Conservation (phyloP, 2,113 vertebrate genomes). For the Corvus hawaiiensis region DNA sequence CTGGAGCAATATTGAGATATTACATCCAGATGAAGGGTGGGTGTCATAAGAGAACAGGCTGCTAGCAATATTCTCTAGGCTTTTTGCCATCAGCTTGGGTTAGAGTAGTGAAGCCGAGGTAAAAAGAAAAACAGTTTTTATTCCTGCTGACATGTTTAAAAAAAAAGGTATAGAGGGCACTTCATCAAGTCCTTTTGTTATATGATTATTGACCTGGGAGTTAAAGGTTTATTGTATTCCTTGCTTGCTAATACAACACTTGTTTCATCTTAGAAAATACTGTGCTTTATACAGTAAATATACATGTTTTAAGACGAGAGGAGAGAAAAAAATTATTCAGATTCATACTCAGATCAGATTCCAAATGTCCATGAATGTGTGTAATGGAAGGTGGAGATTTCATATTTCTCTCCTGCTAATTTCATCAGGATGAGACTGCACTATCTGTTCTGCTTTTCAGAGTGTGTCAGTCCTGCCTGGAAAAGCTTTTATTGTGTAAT, state of each 20-base stretch:
- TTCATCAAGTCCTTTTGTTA: not conserved
- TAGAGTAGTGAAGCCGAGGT: slow-evolving; percentile 38
- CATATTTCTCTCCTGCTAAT: slow-evolving; percentile 60
- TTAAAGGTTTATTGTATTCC: slow-evolving; percentile 61
- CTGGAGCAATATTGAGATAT: slow-evolving; percentile 72
- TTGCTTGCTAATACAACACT: slow-evolving; percentile 57
- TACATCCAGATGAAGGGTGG: slow-evolving; percentile 72
- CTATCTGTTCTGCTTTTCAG: slow-evolving; percentile 56
- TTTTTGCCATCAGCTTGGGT: slow-evolving; percentile 65
- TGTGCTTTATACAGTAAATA: slow-evolving; percentile 1
- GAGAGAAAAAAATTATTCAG: not conserved
- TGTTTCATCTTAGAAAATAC: slow-evolving; percentile 49
- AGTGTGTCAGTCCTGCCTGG: slow-evolving; percentile 43
- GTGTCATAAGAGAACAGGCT: slow-evolving; percentile 60
- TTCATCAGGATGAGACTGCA: slow-evolving; percentile 38
- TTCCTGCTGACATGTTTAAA: slow-evolving; percentile 27
- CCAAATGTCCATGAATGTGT: slow-evolving; percentile 28
- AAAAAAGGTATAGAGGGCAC: slow-evolving; percentile 14
- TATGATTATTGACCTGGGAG: slow-evolving; percentile 50
- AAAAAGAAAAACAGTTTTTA: slow-evolving; percentile 51
- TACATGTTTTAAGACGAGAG: not conserved
- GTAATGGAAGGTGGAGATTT: slow-evolving; percentile 53
- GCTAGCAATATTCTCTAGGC: slow-evolving; percentile 70
- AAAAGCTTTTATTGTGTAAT: slow-evolving; percentile 50
- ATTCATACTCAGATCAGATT: not conserved